These are phyloP conservation scores for Morus bassanus DNA, from an alignment of 2,797 vertebrate species.

Conservation along the genomic window DNA sequence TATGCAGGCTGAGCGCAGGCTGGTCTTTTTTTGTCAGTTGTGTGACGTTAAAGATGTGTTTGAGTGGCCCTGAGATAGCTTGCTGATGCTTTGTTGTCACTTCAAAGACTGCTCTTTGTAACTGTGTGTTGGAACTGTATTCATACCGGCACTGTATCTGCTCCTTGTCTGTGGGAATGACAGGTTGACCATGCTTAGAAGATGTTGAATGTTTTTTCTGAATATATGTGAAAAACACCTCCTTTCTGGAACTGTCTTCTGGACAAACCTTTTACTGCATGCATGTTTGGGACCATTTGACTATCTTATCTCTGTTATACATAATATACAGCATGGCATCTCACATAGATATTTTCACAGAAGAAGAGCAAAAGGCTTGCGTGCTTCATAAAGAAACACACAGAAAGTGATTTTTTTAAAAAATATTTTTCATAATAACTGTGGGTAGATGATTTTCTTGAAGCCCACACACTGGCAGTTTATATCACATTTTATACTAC, in stretches of 20 bases:
- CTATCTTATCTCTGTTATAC: background rate
- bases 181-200: rapidly evolving
- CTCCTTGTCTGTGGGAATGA: background rate
- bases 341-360: background rate
- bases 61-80: background rate
- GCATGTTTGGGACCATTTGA: background rate
- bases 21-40: background rate
- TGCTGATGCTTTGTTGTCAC: rapidly evolving
- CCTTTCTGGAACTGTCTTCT: background rate
- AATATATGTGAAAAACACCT: background rate
- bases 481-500: background rate
- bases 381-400: background rate
- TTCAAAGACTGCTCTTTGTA: background rate
- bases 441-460: background rate
- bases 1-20: background rate
- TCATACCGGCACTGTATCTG: background rate
- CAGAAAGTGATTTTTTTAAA: background rate
- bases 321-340: background rate
- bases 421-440: background rate
- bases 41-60: background rate
- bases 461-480: background rate
- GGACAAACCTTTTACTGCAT: background rate
- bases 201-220: background rate
- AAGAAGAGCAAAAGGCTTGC: background rate
- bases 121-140: background rate